Conservation (phyloP, 2,113 vertebrate genomes). For the Laticauda laticaudata region DNA sequence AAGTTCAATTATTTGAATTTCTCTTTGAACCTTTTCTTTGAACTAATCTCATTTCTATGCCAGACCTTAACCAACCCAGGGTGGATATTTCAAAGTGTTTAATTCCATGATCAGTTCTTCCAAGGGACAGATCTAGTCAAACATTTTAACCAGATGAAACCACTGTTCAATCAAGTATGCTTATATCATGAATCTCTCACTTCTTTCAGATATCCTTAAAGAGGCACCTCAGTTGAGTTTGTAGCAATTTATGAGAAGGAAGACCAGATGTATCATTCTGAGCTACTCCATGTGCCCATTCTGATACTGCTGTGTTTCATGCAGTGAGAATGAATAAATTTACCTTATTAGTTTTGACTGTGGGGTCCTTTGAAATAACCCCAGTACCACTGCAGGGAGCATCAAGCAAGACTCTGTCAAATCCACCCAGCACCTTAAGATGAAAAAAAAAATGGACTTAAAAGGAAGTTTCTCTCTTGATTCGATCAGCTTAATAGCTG, state of each 20-base stretch:
- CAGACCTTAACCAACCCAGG: background rate
- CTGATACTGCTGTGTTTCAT: background rate
- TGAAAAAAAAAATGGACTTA: background rate
- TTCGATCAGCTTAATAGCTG: background rate
- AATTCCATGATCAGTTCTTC: background rate
- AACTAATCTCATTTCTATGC: background rate
- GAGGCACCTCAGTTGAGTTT: no score
- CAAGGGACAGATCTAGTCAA: background rate
- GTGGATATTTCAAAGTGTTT: no score
- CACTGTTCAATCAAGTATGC: background rate
- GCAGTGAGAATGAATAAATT: background rate
- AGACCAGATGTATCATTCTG: background rate
- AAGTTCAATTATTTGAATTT: background rate
- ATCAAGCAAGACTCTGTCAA: slow-evolving; percentile 91
- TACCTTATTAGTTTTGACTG: slow-evolving; percentile 96
- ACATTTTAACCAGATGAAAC: background rate
- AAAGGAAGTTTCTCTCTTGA: background rate
- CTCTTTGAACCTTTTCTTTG: background rate
- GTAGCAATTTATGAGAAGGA: background rate
- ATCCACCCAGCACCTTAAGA: slow-evolving; percentile 88
- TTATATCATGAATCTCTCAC: background rate
- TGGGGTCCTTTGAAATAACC: slow-evolving; percentile 93
- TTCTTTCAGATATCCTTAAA: background rate
- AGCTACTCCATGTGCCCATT: background rate
- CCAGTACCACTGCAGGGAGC: slow-evolving; percentile 96